Conservation (phyloP, 2,888 invertebrate genomes). For the Abscondita cerata region DNA sequence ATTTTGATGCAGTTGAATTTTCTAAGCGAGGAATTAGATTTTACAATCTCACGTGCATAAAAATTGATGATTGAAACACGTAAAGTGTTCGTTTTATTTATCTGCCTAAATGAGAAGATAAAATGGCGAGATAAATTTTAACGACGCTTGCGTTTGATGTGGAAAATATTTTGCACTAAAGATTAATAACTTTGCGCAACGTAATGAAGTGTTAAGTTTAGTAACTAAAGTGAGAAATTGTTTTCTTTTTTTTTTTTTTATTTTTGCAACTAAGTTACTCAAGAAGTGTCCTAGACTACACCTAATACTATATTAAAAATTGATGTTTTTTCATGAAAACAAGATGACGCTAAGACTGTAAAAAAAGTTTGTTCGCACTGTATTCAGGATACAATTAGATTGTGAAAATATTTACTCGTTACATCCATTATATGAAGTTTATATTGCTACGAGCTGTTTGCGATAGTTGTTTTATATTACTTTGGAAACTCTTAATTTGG, state of each 20-base stretch:
- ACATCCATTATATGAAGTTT: neutral
- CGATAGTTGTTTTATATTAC: neutral
- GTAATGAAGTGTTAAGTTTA: constrained; percentile 8
- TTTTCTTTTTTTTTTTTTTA: constrained; percentile 14
- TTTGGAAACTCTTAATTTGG: neutral
- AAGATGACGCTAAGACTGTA: neutral
- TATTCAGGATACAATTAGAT: neutral
- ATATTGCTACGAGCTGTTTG: constrained; percentile 1
- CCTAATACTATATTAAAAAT: neutral
- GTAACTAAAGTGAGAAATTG: constrained; percentile 23
- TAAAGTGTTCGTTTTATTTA: constrained; percentile 15
- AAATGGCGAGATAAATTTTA: constrained; percentile 14
- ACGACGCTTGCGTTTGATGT: neutral
- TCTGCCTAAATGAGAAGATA: constrained; percentile 12
- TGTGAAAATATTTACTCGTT: constrained; percentile 1
- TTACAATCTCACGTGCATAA: constrained; percentile 14
- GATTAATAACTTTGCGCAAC: neutral
- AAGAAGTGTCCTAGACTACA: neutral
- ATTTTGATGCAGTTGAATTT: too few relatives aligned
- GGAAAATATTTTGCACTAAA: neutral
- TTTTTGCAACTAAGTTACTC: neutral
- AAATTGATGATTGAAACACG: constrained; percentile 13
- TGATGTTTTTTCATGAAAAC: neutral
- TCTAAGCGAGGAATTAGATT: constrained; percentile 11
- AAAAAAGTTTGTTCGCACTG: neutral